A percentile compares a stretch with the other conserved stretches of the same genome.
These are phyloP conservation scores for Mastomys coucha DNA, from an alignment of 2,113 vertebrate genomes.

Conservation along the genomic window DNA sequence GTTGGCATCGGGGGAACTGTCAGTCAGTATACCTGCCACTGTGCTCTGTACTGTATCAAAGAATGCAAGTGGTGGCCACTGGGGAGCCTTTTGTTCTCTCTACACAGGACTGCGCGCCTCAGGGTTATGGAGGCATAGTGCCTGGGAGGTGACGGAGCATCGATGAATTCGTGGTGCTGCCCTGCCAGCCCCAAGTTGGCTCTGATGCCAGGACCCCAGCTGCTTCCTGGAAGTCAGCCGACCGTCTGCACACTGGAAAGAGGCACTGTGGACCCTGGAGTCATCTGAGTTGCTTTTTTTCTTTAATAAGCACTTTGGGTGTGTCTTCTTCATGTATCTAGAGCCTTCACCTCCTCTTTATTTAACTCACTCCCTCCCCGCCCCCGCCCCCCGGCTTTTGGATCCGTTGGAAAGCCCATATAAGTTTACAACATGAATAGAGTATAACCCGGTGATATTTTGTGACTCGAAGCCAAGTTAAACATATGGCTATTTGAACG, in stretches of 20 bases:
- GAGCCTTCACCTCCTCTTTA: neutral
- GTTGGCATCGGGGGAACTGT: rapidly evolving
- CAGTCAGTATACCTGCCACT: rapidly evolving
- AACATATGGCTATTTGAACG: constrained; percentile 72
- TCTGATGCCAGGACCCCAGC: neutral
- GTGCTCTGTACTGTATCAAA: neutral
- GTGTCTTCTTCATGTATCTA: constrained; percentile 19
- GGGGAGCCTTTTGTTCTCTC: neutral
- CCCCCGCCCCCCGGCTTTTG: constrained; percentile 22
- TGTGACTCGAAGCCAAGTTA: constrained; percentile 70
- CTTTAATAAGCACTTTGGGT: neutral
- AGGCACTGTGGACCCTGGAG: neutral
- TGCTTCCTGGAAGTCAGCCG: neutral
- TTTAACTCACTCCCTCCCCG: neutral
- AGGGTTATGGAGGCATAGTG: neutral
- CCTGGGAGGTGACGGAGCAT: neutral
- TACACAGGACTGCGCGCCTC: neutral
- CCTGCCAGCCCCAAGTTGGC: constrained; percentile 21
- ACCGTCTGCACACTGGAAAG: neutral
- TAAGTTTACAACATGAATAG: constrained; percentile 57
- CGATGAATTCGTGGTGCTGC: neutral
- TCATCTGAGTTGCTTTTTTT: neutral
- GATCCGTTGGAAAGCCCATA: constrained; percentile 32
- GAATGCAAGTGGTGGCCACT: neutral
- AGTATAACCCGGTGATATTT: constrained; percentile 32